Conservation (phyloP, 2,888 invertebrate genomes). For the Orchesellides sinensis region DNA sequence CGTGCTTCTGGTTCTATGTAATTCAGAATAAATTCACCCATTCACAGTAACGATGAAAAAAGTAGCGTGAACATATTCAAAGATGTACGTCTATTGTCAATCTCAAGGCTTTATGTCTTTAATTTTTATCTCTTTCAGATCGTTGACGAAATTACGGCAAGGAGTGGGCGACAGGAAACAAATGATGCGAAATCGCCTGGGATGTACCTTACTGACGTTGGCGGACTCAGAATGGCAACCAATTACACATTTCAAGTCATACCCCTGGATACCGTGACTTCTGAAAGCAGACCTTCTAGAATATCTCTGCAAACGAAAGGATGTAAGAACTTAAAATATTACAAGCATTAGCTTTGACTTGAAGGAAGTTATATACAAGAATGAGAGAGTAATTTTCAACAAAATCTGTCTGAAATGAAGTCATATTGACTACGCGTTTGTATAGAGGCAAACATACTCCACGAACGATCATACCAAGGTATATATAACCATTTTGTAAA, state of each 20-base stretch:
- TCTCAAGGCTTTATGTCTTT: background rate
- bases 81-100: background rate
- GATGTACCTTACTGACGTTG: conserved; percentile 71
- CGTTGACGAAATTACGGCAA: conserved; percentile 68
- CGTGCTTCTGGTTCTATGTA: no score
- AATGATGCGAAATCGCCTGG: conserved; percentile 62
- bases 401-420: no score
- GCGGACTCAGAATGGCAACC: conserved; percentile 88
- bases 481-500: no score
- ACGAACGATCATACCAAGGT: no score
- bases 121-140: conserved; percentile 66
- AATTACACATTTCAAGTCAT: conserved; percentile 88
- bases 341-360: no score
- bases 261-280: conserved; percentile 75
- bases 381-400: no score
- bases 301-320: conserved; percentile 89
- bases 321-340: conserved; percentile 81
- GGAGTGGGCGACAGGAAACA: conserved; percentile 68
- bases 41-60: no score
- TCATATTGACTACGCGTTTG: no score
- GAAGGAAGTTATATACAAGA: no score
- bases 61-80: no score
- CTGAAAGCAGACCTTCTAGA: conserved; percentile 64
- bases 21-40: no score
- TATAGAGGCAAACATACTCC: no score